phyloP scores from a whole-genome alignment of 2,797 vertebrate genomes.

The Chrysolophus pictus region DNA sequence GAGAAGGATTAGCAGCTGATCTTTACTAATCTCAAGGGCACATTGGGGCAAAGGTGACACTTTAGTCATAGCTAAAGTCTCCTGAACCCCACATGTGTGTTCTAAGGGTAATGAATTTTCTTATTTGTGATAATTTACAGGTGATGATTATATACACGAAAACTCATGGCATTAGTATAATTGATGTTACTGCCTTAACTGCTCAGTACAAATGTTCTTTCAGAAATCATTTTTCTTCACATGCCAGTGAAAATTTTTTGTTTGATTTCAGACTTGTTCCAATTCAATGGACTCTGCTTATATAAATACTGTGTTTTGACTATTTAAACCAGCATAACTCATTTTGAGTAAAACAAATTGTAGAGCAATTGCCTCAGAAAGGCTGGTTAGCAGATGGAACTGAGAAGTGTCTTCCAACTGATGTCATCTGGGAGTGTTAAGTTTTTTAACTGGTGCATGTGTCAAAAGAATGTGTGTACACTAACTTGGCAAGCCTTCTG shows the following conservation, averaged over 20 bases:
- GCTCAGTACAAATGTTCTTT: neutral
- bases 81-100: accelerated
- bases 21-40: neutral
- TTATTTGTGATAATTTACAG: neutral
- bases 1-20: neutral
- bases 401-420: neutral
- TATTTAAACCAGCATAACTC: neutral
- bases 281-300: neutral
- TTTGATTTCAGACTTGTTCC: neutral
- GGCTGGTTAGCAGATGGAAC: neutral
- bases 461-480: neutral
- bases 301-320: neutral
- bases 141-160: neutral
- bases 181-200: neutral
- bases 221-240: neutral
- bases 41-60: accelerated
- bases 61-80: neutral
- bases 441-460: neutral
- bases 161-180: accelerated
- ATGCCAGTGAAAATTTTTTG: neutral
- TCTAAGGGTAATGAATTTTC: neutral
- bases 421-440: neutral
- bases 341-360: neutral
- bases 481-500: neutral
- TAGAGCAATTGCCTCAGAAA: neutral